Base-by-base conservation (phyloP, 2,113 vertebrate genomes). In the Lanius collurio region DNA sequence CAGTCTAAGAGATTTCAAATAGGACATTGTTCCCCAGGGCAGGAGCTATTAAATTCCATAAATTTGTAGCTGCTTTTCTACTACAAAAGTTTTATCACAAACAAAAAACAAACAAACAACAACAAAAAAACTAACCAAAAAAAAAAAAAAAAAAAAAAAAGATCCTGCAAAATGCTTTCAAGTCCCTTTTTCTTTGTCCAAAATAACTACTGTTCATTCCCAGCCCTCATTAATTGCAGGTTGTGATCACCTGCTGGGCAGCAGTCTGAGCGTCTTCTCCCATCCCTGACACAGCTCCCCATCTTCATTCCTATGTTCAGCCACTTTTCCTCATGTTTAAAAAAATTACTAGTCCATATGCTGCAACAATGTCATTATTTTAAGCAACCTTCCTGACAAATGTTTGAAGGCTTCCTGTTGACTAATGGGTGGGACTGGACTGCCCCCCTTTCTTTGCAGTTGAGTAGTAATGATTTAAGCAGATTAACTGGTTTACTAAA, bases 401-500 rank as follows among this genome's bases (percentile, higher is more conserved):
- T n/a, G 16, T 68, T 84, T 35, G 19, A 73, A 81, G 22, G 42
- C 46, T 74, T 96, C 74, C 55, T 69, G 14, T 56, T 68, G 67
- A 77, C 39, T 91, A 78, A 77, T 20, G 27, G 6, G 33, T 89
- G 28, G 39, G 30, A 67, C 30, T 55, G 52, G 24, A 86, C 28
- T 79, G 57, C 7, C 6, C 9, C 3, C 8, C 22, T 65, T 75
- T 87, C 65, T 76, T 89, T 73, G 42, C 67, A 89, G 50, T 16
- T 42, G 19, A 93, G 35, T 50, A 63, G 56, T 53, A 94, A 92
- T 65, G 35, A 91, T 80, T 91, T 92, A 91, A 79, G 55, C 62
- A 89, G 71, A 85, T 94, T 78, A 94, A 79, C 39, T 63, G 63
- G 70, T 73, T 92, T 84, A 83, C 71, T 55, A 56, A 83, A 87